Base-by-base conservation (phyloP, 2,113 vertebrate species). In the Suncus etruscus region DNA sequence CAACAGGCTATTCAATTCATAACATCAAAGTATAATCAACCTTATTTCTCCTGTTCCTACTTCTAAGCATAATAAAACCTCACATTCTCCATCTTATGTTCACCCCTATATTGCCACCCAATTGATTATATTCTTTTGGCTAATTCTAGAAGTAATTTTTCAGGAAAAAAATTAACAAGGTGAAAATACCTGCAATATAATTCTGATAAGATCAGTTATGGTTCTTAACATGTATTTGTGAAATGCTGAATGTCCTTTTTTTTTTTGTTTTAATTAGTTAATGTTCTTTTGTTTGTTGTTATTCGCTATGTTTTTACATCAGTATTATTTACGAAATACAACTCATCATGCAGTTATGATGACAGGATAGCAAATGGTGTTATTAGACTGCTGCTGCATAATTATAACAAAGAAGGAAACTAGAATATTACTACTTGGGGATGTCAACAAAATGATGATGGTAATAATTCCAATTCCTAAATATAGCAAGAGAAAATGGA, bases 331-430 rank as follows among this genome's bases (percentile, higher is more conserved):
- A 72, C 63, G n/a, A 88, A 69, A 25, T 77, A 45, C n/a, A 83
- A 58, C 39, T 89, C 58, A 66, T 66, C n/a, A 11, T 47, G 15
- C 18, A 81, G 27, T 89, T 87, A 31, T 77, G 50, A 89, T 27
- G 58, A 83, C 6, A 32, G 61, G 63, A 74, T 66, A 69, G 29
- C 9, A 31, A 89, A 81, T 11, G 3, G 72, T 77, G 12, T 32
- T 84, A 27, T 75, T 65, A 85, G 50, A 47, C 79, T 22, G 24
- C 4, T 70, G 20, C 11, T 50, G 5, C 15, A 63, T 31, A 79
- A 58, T 86, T 82, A 81, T 76, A 39, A 85, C 68, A 69, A 80
- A 83, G 75, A 87, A 94, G 54, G 79, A 89, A 90, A 73, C 88
- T 11, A 72, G 75, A 65, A 45, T 81, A 77, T 63, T 89, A 76